Percentiles rank a stretch among this genome's conserved stretches.
Evolutionary conservation across 2,888 invertebrate species (phyloP).

Genomic region (Campoplex capitator): DNA sequence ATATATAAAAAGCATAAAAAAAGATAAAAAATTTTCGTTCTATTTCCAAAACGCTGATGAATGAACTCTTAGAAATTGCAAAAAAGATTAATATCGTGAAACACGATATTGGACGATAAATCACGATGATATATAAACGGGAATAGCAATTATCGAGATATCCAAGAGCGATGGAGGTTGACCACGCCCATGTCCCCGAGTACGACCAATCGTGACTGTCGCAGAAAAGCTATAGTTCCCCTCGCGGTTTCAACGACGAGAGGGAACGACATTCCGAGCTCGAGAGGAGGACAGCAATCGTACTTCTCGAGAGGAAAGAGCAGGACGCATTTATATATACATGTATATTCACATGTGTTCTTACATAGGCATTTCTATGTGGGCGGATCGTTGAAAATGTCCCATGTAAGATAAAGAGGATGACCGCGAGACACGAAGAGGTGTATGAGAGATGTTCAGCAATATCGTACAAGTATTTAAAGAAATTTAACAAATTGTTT

Average conservation of each 20-base stretch:
- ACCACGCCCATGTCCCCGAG: conserved; percentile 83
- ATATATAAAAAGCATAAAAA: neutral
- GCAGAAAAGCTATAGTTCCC: conserved; percentile 70
- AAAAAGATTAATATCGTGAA: conserved; percentile 23
- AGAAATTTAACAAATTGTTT: neutral
- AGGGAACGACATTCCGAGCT: conserved; percentile 79
- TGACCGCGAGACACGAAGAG: neutral
- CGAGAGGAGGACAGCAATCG: conserved; percentile 68
- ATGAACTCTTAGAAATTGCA: conserved; percentile 1
- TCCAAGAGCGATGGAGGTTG: conserved; percentile 80
- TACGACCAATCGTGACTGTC: conserved; percentile 82
- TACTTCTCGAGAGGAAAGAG: conserved; percentile 49
- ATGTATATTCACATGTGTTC: neutral
- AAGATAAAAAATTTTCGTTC: neutral
- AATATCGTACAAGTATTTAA: neutral
- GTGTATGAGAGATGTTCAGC: neutral
- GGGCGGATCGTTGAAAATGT: conserved; percentile 73
- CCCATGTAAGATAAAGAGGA: conserved; percentile 15
- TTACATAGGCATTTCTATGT: conserved; percentile 41
- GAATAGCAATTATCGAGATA: conserved; percentile 79
- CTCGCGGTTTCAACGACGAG: conserved; percentile 70
- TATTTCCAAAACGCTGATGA: conserved; percentile 4
- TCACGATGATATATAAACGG: conserved; percentile 18
- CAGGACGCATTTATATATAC: conserved; percentile 18
- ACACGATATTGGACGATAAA: conserved; percentile 7